Evolutionary conservation across 2,888 invertebrate genomes (phyloP).

Genomic region (Torymus auratus): DNA sequence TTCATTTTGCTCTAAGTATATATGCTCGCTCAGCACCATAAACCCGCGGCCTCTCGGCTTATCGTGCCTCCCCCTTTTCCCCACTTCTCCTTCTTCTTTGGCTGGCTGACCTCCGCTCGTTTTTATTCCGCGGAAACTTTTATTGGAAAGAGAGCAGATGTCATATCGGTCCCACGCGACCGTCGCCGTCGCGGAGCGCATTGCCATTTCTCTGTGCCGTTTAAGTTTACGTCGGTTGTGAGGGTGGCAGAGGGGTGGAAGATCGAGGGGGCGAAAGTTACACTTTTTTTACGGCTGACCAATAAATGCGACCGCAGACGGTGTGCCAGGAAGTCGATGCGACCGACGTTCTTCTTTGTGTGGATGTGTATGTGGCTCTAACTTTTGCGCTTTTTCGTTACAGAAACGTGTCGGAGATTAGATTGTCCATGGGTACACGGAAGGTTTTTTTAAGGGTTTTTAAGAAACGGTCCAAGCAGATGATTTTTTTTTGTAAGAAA

Average conservation of each 20-base stretch:
- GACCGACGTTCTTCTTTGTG: too few species aligned
- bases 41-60: constrained; percentile 66
- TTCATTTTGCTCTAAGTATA: constrained; percentile 59
- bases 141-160: constrained; percentile 62
- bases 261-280: constrained; percentile 7
- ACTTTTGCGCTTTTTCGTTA: too few species aligned
- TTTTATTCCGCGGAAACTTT: constrained; percentile 62
- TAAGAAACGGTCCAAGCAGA: too few species aligned
- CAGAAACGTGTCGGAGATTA: too few species aligned
- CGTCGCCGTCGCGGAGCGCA: background rate
- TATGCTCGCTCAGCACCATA: constrained; percentile 70
- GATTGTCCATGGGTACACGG: too few species aligned
- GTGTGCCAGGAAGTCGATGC: too few species aligned
- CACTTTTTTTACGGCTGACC: constrained; percentile 5
- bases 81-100: too few species aligned
- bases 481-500: too few species aligned
- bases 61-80: constrained; percentile 58
- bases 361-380: too few species aligned
- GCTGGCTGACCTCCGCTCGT: constrained; percentile 53
- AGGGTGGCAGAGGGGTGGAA: too few species aligned
- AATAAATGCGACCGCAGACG: constrained; percentile 11
- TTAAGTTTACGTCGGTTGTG: too few species aligned
- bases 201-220: constrained; percentile 51
- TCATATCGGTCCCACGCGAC: constrained; percentile 59
- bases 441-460: too few species aligned